Evolutionary conservation across 2,888 invertebrate species (phyloP), one percentile per base, ranked within the genome.

Genomic region (Drosophila nr. perissopoda): DNA sequence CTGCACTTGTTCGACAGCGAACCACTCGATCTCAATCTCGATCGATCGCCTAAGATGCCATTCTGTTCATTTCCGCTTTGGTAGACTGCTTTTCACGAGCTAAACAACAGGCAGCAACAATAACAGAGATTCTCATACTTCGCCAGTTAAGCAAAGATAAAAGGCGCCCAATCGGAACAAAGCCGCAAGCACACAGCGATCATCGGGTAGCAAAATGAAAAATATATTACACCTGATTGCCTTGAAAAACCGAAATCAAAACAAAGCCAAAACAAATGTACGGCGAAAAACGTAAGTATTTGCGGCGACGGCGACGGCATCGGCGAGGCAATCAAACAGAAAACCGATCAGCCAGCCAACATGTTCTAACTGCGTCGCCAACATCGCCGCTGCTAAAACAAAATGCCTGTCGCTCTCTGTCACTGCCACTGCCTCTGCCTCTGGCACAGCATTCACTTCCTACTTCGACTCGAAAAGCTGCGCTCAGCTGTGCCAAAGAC

Each of bases 191-290:
- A 42, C 45, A 52, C 60, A 42, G 29, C 70, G 63, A 76, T 69
- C 61, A 75, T 66, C 80, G 65, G 71, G 65, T 48, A 18, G 64
- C 65, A 64, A 66, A 63, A 60, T 63, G 71, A 74, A 79, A 73
- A 81, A 76, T 72, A 76, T 83, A 77, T 88, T 85, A 78, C 87
- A 87, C 87, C 90, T 87, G 89, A 87, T 87, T 88, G 89, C 87
- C 87, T 87, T 87, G 87, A 87, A 89, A 87, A 82, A 67, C 70
- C 73, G 51, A 83, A 81, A 82, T 70, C 76, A 82, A 82, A 88
- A 86, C 85, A 83, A 87, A 78, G 80, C 73, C 68, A 72, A 84
- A 77, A 68, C 87, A 83, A 80, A 82, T 76, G 61, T 70, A 69
- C 79, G 67, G 74, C 80, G 73, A 82, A 82, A 73, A 76, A 48